Percentiles rank a stretch among this genome's conserved stretches.
phyloP scores from a whole-genome alignment of 2,888 invertebrate genomes.

The Rhimphoctona megacephalus region DNA sequence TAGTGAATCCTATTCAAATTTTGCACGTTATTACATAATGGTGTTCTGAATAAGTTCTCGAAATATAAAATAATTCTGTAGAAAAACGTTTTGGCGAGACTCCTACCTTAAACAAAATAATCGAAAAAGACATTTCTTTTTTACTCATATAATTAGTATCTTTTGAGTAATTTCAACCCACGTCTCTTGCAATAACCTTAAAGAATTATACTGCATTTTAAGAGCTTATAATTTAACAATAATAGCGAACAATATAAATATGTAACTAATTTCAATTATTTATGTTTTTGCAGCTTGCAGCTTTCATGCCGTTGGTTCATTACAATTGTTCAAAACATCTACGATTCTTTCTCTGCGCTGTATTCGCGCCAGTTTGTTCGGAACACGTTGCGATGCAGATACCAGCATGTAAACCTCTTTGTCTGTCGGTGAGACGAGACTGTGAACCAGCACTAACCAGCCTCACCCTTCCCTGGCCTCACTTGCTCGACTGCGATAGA shows the following conservation, averaged over 20 bases:
- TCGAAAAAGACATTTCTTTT: too few relatives aligned
- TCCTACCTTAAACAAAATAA: too few relatives aligned
- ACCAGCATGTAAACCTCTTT: slow-evolving; percentile 94
- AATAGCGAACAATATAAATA: background rate
- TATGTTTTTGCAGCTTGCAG: slow-evolving; percentile 88
- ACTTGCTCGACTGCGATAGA: slow-evolving; percentile 91
- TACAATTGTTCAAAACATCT: slow-evolving; percentile 93
- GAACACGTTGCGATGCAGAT: slow-evolving; percentile 94
- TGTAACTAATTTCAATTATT: slow-evolving; percentile 9
- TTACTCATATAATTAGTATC: too few relatives aligned
- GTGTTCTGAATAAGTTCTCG: too few relatives aligned
- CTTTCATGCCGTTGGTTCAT: slow-evolving; percentile 90
- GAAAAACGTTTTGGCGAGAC: too few relatives aligned
- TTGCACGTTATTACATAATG: too few relatives aligned
- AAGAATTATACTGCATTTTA: too few relatives aligned
- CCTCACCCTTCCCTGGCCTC: slow-evolving; percentile 89
- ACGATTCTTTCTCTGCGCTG: slow-evolving; percentile 95
- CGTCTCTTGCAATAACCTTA: too few relatives aligned
- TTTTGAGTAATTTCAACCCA: too few relatives aligned
- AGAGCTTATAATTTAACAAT: background rate
- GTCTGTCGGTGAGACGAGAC: slow-evolving; percentile 91
- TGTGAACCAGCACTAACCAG: slow-evolving; percentile 90
- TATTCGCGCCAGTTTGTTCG: slow-evolving; percentile 96
- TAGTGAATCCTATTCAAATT: too few relatives aligned
- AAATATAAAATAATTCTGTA: too few relatives aligned